A percentile compares a stretch with the other conserved stretches of the same genome.
Conservation (phyloP, 92 coral and sea anemone genomes). For the Anthopleura xanthogrammica region DNA sequence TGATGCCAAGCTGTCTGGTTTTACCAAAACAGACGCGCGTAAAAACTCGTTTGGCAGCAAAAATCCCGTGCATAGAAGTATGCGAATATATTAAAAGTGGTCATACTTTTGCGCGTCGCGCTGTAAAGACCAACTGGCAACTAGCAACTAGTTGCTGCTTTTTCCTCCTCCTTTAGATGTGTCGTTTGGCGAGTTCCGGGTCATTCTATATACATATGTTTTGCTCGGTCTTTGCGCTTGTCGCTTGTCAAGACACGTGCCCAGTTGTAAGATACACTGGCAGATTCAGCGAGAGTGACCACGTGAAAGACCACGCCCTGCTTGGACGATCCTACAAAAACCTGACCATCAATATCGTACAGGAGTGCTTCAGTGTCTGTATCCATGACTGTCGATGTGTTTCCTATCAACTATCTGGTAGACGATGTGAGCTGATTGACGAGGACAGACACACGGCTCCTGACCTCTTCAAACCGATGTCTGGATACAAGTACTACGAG, state of each 20-base stretch:
- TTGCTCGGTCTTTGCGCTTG: background rate
- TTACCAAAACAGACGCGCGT: no score
- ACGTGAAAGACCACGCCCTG: conserved; percentile 15
- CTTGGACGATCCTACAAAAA: conserved; percentile 17
- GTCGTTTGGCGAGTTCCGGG: background rate
- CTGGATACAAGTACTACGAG: conserved; percentile 22
- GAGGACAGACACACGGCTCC: conserved; percentile 41
- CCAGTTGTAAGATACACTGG: background rate
- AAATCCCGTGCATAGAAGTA: no score
- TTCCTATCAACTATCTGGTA: conserved; percentile 40
- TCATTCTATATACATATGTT: background rate
- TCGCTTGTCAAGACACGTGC: background rate
- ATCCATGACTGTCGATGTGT: conserved; percentile 47
- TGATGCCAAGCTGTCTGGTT: no score
- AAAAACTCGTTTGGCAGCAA: no score
- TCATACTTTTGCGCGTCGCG: no score
- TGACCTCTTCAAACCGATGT: background rate
- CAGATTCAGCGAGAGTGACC: background rate
- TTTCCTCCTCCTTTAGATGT: background rate
- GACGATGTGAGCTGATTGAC: conserved; percentile 45
- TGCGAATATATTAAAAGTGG: no score
- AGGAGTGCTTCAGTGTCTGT: conserved; percentile 50
- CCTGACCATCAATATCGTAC: background rate
- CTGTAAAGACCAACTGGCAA: no score
- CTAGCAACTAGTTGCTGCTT: background rate